Evolutionary conservation across 2,113 vertebrate species (phyloP), one percentile per base, ranked within the genome.

Genomic region (Salminus brasiliensis): DNA sequence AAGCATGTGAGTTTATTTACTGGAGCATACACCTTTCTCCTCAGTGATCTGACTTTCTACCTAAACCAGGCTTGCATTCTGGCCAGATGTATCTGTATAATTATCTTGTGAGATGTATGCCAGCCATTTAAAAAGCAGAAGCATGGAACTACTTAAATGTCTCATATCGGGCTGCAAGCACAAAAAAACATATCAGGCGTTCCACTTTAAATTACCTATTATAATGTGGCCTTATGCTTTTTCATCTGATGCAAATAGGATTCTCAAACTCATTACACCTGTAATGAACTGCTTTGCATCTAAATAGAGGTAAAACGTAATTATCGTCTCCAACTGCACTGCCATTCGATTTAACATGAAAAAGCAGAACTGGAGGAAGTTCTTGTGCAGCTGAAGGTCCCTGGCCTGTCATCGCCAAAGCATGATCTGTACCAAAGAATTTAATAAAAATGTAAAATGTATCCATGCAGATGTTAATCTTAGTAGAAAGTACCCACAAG

Each of bases 231-330:
- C 67, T 76, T 76, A 49, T 47, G 70, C 15, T 79, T 82, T 82
- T 76, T 80, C 62, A 74, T 73, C 53, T 68, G 73, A 82, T 72
- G 72, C 80, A 70, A 82, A 85, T 75, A 45, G 27, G 79, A 74
- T 55, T 82, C 62, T 63, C 73, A 80, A 59, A 80, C 60, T 77
- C 78, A 83, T 85, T 82, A 83, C 55, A 83, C 63, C 55, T 77
- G 74, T 78, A 85, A 83, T 83, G 77, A 85, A 83, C 84, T 85
- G 74, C 72, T 85, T 78, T 83, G 84, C 77, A 85, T 85, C 80
- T 80, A 77, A 80, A 85, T 80, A 59, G 76, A 59, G 73, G 62
- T 34, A 62, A 73, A 82, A 69, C 52, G 47, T 59, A 83, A 85
- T 82, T 78, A 78, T 79, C 77, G 29, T 34, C 39, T 69, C 23